These are phyloP conservation scores for Ophion ellenae DNA, from an alignment of 2,888 invertebrate species.

Conservation along the genomic window DNA sequence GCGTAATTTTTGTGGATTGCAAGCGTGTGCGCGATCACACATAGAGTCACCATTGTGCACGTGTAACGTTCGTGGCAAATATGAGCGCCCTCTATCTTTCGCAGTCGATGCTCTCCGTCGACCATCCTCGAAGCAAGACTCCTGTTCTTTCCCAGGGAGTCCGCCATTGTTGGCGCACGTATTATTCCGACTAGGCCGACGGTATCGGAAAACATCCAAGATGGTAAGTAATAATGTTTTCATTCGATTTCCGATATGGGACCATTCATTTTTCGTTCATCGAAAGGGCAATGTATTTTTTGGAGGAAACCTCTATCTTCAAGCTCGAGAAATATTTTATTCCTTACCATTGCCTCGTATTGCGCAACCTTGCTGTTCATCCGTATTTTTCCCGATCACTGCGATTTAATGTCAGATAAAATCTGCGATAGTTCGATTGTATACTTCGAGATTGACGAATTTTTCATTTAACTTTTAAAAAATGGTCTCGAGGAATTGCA, in stretches of 20 bases:
- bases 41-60: constrained; percentile 52
- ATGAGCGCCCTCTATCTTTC: constrained; percentile 71
- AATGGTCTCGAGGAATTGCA: not conserved
- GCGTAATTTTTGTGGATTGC: constrained; percentile 51
- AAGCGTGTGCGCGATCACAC: constrained; percentile 46
- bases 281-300: constrained; percentile 75
- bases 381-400: constrained; percentile 48
- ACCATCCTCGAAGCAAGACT: constrained; percentile 69
- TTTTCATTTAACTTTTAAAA: not conserved
- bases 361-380: constrained; percentile 78
- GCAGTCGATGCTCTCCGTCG: constrained; percentile 60
- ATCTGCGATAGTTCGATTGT: not conserved
- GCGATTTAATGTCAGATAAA: not conserved
- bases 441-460: not conserved
- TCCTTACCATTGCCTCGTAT: constrained; percentile 77
- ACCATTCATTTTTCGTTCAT: constrained; percentile 14
- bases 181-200: constrained; percentile 89
- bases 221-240: constrained; percentile 87
- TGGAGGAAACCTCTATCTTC: constrained; percentile 41
- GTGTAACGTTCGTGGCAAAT: constrained; percentile 65
- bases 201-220: constrained; percentile 93
- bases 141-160: constrained; percentile 90
- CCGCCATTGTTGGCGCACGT: constrained; percentile 94
- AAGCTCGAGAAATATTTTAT: constrained; percentile 69
- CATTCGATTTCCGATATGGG: constrained; percentile 7